Base-by-base conservation (phyloP, 2,888 invertebrate species). In the Meta bourneti region DNA sequence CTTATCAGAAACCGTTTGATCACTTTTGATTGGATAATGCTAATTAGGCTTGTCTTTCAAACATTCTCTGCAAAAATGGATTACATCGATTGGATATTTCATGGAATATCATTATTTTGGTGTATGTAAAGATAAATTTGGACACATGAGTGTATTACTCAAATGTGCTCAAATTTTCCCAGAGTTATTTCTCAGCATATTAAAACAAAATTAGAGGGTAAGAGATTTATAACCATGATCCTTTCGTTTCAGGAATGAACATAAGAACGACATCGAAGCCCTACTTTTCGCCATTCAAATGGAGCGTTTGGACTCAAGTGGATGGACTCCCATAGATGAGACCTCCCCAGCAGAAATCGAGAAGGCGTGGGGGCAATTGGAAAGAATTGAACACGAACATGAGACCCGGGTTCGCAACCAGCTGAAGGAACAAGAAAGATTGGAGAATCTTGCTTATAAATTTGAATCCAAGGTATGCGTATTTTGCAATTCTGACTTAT, bases 281-380 rank as follows among this genome's bases (percentile, higher is more conserved):
- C 95, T 98, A 70, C 99, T 97, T 95, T 99, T 99, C 95, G 97
- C 98, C 94, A 98, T 99, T 94, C 99, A 99, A 95, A 98, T 98
- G 0, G 97, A 98, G 95, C 98, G 98, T 16, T 95, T 99, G 93
- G 97, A 98, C 93, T 98, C 98, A 93, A 97, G 97, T 19, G 96
- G 97, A 16, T 98, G 97, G 95, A 96, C 96, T 8, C 98, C 98
- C 0, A 96, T 97, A 71, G 98, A 98, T 94, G 98, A 99, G 0
- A 97, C 98, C 95, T 96, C 98, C 94, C 97, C 99, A 0, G 98
- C 99, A 94, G 99, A 99, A 95, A 97, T 99, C 94, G 99, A 99
- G 95, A 96, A 97, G 89, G 97, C 98, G 54, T 99, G 99, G 99
- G 97, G 97, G 94, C 96, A 96, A 89, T 95, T 99, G 85, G 99